Evolutionary conservation across 2,888 invertebrate genomes (phyloP), one percentile per base, ranked within the genome.

Genomic region (Adelphocoris suturalis): DNA sequence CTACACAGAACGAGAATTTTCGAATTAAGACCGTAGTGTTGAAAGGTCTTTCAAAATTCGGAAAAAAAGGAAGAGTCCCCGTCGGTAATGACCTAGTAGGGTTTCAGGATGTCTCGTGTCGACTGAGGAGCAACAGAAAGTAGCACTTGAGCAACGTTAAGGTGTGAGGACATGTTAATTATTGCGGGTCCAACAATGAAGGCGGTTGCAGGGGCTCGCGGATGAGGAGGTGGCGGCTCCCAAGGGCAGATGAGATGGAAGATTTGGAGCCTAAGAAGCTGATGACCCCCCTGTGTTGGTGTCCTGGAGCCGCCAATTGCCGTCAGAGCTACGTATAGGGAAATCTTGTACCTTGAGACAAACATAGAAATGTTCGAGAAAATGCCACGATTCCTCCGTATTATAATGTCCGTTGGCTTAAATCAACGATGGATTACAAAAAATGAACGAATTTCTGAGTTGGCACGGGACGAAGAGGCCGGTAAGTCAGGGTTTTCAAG

Each of bases 141-240:
- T 52, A 19, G 19, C 76, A 78, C 37, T 78, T 78, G 78, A 46
- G 78, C 46, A 78, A 78, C 46, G 37, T 37, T 78, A 46, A 78
- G 68, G 78, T 78, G 78, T 78, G 78, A 78, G 78, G 78, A 78
- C 78, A 78, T 78, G 78, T 78, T 78, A 78, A 78, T 78, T 78
- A 78, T 78, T 78, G 37, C 78, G 19, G 78, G 78, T 78, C 78
- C 78, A 78, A 78, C 78, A 78, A 78, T 78, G 78, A 78, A 78
- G 78, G 14, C 28, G 13, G 78, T 78, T 78, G 78, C 78, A 46
- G 78, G 78, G 9, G 76, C 12, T 37, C 27, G 76, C 12, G 76
- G 76, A 76, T 76, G 76, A 76, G 61, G 76, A 76, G 76, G 28
- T 28, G 19, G 78, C 47, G 78, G 78, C 37, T 0, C 46, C 78